Evolutionary conservation across 2,888 invertebrate species (phyloP).

Genomic region (Oligia fasciuncula): DNA sequence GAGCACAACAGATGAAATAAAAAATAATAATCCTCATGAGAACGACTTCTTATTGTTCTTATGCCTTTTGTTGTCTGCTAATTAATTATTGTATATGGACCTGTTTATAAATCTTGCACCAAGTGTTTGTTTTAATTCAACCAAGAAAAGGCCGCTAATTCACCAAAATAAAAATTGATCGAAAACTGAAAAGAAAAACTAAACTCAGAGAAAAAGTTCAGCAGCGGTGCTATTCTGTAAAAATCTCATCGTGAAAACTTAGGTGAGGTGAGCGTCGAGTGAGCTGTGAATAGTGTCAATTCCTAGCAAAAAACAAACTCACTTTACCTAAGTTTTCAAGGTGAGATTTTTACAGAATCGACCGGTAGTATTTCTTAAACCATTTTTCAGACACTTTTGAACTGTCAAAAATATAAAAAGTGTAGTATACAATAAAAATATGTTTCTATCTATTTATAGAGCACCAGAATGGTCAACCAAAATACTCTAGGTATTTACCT

Average conservation of each 20-base stretch:
- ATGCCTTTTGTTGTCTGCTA: not conserved
- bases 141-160: not conserved
- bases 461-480: too few relatives aligned
- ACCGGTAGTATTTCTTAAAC: not conserved
- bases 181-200: not conserved
- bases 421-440: not conserved
- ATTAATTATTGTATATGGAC: not conserved
- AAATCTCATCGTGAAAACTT: too few relatives aligned
- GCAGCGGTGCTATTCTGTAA: too few relatives aligned
- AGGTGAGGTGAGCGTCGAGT: too few relatives aligned
- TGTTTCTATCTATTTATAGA: not conserved
- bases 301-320: too few relatives aligned
- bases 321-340: too few relatives aligned
- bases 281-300: too few relatives aligned
- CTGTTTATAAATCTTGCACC: conserved; percentile 1
- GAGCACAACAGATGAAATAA: conserved; percentile 30
- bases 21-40: conserved; percentile 40
- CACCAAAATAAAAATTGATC: not conserved
- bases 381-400: not conserved
- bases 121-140: not conserved
- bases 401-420: not conserved
- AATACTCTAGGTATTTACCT: not conserved
- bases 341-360: too few relatives aligned
- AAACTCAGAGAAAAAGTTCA: not conserved
- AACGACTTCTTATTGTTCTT: conserved; percentile 38